Evolutionary conservation across 2,797 vertebrate genomes (phyloP).

Genomic region (Nothura maculosa): DNA sequence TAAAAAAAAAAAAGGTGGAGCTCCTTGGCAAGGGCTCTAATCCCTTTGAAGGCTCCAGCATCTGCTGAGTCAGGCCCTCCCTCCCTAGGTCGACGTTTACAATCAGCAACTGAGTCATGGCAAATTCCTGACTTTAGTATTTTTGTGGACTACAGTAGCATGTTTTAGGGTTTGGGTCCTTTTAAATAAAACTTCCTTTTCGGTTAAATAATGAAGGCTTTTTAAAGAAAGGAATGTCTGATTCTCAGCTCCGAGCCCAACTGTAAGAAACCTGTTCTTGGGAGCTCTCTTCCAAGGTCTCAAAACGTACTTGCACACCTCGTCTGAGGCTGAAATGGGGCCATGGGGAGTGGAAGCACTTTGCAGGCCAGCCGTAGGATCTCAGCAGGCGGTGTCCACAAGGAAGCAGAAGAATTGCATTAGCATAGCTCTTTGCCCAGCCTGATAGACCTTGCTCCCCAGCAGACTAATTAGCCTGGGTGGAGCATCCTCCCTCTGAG

Average conservation of each 20-base stretch:
- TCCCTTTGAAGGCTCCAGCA: constrained; percentile 50
- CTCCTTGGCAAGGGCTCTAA: constrained; percentile 22
- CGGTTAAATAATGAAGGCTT: neutral
- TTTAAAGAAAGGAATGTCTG: neutral
- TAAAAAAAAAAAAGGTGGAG: constrained; percentile 33
- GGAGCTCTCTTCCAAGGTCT: neutral
- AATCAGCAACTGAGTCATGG: constrained; percentile 32
- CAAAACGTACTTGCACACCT: neutral
- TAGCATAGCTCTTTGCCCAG: neutral
- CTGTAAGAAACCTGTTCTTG: neutral
- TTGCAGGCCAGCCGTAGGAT: neutral
- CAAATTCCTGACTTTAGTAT: constrained; percentile 42
- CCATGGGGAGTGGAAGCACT: neutral
- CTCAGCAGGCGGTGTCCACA: neutral
- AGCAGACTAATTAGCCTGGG: constrained; percentile 36
- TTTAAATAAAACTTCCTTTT: neutral
- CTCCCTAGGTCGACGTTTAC: constrained; percentile 17
- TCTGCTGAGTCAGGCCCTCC: constrained; percentile 24
- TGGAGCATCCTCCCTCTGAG: neutral
- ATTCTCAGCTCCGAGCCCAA: neutral
- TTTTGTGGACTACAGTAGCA: neutral
- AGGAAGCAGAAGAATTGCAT: neutral
- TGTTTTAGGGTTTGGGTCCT: neutral
- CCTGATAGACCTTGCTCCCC: neutral
- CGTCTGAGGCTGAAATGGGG: neutral